Evolutionary conservation across 1,140 invertebrate genomes (phyloP), one percentile per base, ranked within the genome.

Genomic region (Holcopasites calliopsidis): DNA sequence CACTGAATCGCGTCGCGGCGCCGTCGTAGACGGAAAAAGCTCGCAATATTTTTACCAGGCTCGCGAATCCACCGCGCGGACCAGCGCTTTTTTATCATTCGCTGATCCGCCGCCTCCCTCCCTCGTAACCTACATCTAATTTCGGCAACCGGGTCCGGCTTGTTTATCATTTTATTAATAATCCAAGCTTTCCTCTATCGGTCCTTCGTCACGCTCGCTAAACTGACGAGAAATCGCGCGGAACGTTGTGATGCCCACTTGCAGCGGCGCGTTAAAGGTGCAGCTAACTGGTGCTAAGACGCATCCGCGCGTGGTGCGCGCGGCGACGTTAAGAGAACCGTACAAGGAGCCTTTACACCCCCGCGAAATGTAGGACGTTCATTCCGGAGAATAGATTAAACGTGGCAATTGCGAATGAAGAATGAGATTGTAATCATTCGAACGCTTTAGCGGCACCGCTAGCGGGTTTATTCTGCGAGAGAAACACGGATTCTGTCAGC

Each of bases 131-230:
- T 26, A 73, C 42, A 47, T 60, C 66, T 61, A 55, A 68, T 69
- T 73, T 76, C 52, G 38, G 60, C 61, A 42, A 35, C 64, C 28
- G 52, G 38, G 40, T 50, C 54, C 54, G 13, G 28, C 64, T 75
- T 75, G 73, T 75, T 75, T 75, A 69, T 75, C 73, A 57, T 33
- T 69, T 54, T 75, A 75, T 75, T 69, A 69, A 75, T 75, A 75
- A 33, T 11, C 26, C 0, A 64, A 38, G 42, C 40, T 50, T 69
- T 60, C 26, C 65, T 68, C 50, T 69, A 75, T 69, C 40, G 54
- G 54, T 58, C 23, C 64, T 58, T 68, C 54, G 73, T 69, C 54
- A 69, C 73, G 73, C 54, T 58, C 50, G 18, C 65, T 75, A 50
- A 60, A 68, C 54, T 65, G 33, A 52, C 40, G 65, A 50, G 38